Conservation (phyloP, 2,888 invertebrate genomes). For the Epinotia nisella region DNA sequence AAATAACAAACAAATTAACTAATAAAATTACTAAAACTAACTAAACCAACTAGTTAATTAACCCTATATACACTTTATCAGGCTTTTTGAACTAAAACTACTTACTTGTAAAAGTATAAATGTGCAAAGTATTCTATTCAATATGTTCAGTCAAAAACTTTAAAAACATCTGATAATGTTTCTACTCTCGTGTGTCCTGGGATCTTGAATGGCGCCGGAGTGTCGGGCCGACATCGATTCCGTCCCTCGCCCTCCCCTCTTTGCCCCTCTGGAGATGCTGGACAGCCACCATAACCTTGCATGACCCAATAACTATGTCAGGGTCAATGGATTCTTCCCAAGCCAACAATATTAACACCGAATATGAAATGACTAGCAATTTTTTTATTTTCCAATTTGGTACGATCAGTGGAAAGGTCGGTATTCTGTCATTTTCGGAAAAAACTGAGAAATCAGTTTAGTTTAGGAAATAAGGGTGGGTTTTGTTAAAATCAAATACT, state of each 20-base stretch:
- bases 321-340: conserved; percentile 22
- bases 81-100: not conserved
- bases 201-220: conserved; percentile 69
- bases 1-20: too few relatives aligned
- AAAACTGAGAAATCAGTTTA: too few relatives aligned
- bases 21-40: too few relatives aligned
- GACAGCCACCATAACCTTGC: conserved; percentile 38
- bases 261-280: conserved; percentile 22
- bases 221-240: conserved; percentile 70
- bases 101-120: too few relatives aligned
- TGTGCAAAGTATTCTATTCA: too few relatives aligned
- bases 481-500: not conserved
- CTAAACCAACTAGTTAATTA: too few relatives aligned
- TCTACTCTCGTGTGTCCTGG: conserved; percentile 50
- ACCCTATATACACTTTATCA: not conserved
- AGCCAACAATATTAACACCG: conserved; percentile 5
- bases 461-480: not conserved
- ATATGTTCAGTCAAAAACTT: not conserved
- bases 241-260: conserved; percentile 40
- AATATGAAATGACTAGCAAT: not conserved
- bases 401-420: not conserved
- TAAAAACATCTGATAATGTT: not conserved
- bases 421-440: not conserved
- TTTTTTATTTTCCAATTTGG: not conserved
- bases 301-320: conserved; percentile 24